Conservation (phyloP, 2,888 invertebrate genomes). For the Lobophora halterata region DNA sequence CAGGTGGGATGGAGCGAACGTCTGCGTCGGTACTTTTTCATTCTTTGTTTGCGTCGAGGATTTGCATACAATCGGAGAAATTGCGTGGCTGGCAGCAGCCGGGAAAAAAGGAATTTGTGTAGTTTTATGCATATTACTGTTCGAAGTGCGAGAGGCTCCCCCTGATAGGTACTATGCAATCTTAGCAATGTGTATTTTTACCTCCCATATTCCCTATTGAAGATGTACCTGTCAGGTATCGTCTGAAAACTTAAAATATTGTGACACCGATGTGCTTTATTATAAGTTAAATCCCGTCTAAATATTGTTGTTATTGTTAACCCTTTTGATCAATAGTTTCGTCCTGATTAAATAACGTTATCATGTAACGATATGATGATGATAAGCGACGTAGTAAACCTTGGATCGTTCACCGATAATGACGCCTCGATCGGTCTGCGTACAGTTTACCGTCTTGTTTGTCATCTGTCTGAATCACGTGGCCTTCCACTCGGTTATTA, state of each 20-base stretch:
- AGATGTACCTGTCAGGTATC: too few relatives aligned
- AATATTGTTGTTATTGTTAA: background rate
- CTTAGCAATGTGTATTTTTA: constrained; percentile 19
- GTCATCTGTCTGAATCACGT: constrained; percentile 76
- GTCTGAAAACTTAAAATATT: too few relatives aligned
- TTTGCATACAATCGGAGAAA: constrained; percentile 79
- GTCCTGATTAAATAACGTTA: constrained; percentile 15
- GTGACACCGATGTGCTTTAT: too few relatives aligned
- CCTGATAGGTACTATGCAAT: constrained; percentile 28
- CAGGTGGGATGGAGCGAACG: constrained; percentile 63
- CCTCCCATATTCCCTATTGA: constrained; percentile 21
- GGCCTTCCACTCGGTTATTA: constrained; percentile 68
- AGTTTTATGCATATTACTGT: constrained; percentile 60
- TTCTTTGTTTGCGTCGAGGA: constrained; percentile 74
- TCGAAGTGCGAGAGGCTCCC: constrained; percentile 42
- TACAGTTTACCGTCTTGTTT: constrained; percentile 60
- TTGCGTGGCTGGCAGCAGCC: constrained; percentile 64
- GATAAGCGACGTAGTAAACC: constrained; percentile 34
- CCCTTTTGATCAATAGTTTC: constrained; percentile 4
- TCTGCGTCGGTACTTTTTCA: constrained; percentile 71
- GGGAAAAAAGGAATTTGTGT: constrained; percentile 62
- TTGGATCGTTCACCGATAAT: constrained; percentile 52
- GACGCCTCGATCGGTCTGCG: constrained; percentile 52
- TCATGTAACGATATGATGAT: constrained; percentile 15
- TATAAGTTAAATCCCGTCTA: too few relatives aligned